These are phyloP conservation scores for Drosophila prostipennis DNA, from an alignment of 2,888 invertebrate genomes.

Conservation along the genomic window DNA sequence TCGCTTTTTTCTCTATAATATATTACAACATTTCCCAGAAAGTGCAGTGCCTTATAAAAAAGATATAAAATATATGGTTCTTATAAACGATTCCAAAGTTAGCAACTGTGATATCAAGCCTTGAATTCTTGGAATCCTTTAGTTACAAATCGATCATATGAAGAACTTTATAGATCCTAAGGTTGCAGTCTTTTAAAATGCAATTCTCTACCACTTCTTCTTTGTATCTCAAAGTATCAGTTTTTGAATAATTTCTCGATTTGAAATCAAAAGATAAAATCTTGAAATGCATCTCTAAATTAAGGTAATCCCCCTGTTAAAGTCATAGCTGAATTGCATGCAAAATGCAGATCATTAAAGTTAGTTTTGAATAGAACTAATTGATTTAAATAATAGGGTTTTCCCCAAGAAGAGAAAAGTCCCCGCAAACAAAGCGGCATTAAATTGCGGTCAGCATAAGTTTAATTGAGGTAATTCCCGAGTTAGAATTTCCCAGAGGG, in stretches of 20 bases:
- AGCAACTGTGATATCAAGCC: neutral
- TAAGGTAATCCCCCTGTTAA: neutral
- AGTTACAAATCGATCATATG: neutral
- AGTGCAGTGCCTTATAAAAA: neutral
- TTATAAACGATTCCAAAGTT: neutral
- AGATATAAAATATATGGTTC: neutral
- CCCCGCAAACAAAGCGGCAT: conserved; percentile 3
- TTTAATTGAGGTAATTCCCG: conserved; percentile 16
- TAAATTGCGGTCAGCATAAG: conserved; percentile 27
- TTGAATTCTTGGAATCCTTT: neutral
- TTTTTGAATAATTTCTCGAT: neutral
- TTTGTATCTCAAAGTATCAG: too few species aligned
- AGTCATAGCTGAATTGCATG: conserved; percentile 9
- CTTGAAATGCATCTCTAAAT: neutral
- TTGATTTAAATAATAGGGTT: conserved; percentile 7
- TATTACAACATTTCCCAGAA: conserved; percentile 19
- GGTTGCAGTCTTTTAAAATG: too few species aligned
- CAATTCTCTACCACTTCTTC: too few species aligned
- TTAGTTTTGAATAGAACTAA: neutral
- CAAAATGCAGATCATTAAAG: conserved; percentile 1
- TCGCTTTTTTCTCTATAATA: neutral
- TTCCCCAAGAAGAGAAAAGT: neutral
- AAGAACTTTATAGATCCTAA: neutral
- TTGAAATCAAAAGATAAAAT: neutral
- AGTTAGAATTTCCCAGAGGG: neutral